Conservation (phyloP, 1,140 invertebrate species). For the Heliconius hewitsoni region DNA sequence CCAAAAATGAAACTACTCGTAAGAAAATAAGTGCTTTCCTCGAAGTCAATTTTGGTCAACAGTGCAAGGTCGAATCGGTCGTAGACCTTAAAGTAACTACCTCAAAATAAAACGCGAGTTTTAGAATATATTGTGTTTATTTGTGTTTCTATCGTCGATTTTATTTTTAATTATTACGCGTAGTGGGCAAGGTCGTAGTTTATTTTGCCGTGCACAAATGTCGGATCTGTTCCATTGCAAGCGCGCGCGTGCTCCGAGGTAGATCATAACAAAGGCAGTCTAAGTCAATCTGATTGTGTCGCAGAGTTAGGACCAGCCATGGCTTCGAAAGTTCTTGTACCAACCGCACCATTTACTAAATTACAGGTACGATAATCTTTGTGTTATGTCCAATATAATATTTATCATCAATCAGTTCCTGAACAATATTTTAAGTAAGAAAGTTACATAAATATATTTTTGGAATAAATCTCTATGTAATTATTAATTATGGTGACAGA, state of each 20-base stretch:
- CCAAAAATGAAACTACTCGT: slow-evolving; percentile 41
- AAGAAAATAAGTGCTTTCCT: slow-evolving; percentile 46
- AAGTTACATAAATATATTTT: not conserved
- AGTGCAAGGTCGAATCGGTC: slow-evolving; percentile 66
- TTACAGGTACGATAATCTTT: slow-evolving; percentile 57
- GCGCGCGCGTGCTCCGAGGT: slow-evolving; percentile 59
- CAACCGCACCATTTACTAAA: slow-evolving; percentile 66
- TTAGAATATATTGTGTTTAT: slow-evolving; percentile 51
- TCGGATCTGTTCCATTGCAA: slow-evolving; percentile 57
- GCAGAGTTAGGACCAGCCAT: slow-evolving; percentile 47
- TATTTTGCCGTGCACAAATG: slow-evolving; percentile 64
- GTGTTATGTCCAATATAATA: not conserved
- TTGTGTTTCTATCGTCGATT: slow-evolving; percentile 47
- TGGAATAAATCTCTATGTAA: not conserved
- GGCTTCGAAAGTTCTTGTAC: slow-evolving; percentile 76
- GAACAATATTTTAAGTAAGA: no score
- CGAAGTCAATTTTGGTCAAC: slow-evolving; percentile 52
- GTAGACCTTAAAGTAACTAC: slow-evolving; percentile 53
- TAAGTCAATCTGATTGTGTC: slow-evolving; percentile 19
- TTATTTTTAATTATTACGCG: slow-evolving; percentile 76
- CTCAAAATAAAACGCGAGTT: slow-evolving; percentile 48
- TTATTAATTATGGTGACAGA: not conserved
- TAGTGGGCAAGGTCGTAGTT: slow-evolving; percentile 61
- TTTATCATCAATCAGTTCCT: no score
- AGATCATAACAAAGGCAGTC: slow-evolving; percentile 55